A percentile compares a stretch with the other conserved stretches of the same genome.
These are phyloP conservation scores for Amphiprion ocellaris DNA, from an alignment of 2,113 vertebrate species.

Conservation along the genomic window DNA sequence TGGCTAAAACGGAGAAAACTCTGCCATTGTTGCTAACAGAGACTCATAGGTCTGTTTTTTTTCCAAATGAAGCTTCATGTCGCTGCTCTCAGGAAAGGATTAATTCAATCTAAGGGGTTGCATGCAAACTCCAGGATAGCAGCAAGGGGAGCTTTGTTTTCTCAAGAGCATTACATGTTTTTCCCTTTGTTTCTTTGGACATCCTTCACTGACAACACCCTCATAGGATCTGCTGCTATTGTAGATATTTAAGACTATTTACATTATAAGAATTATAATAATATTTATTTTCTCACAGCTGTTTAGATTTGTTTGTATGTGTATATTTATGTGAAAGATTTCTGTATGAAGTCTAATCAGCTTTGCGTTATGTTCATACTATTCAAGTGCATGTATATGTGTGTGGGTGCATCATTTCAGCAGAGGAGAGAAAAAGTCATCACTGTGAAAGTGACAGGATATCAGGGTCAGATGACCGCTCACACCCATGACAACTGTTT, in stretches of 20 bases:
- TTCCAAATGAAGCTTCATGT: not conserved
- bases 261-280: too few species aligned
- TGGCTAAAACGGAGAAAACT: not conserved
- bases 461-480: slow-evolving; percentile 51
- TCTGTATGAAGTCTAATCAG: not conserved
- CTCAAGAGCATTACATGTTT: too few species aligned
- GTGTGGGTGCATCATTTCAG: not conserved
- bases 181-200: too few species aligned
- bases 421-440: not conserved
- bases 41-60: slow-evolving; percentile 4
- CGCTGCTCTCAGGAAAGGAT: slow-evolving; percentile 14
- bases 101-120: slow-evolving; percentile 8
- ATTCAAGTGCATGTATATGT: not conserved
- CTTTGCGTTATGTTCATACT: not conserved
- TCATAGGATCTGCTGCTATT: too few species aligned
- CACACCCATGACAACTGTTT: slow-evolving; percentile 18
- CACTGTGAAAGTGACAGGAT: slow-evolving; percentile 20
- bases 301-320: too few species aligned
- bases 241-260: too few species aligned
- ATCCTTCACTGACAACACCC: too few species aligned
- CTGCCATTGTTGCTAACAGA: not conserved
- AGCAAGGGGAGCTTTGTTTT: not conserved
- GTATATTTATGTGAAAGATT: not conserved
- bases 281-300: too few species aligned
- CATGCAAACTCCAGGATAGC: not conserved